Conservation (phyloP, 2,888 invertebrate species). For the Anthophora plumipes region DNA sequence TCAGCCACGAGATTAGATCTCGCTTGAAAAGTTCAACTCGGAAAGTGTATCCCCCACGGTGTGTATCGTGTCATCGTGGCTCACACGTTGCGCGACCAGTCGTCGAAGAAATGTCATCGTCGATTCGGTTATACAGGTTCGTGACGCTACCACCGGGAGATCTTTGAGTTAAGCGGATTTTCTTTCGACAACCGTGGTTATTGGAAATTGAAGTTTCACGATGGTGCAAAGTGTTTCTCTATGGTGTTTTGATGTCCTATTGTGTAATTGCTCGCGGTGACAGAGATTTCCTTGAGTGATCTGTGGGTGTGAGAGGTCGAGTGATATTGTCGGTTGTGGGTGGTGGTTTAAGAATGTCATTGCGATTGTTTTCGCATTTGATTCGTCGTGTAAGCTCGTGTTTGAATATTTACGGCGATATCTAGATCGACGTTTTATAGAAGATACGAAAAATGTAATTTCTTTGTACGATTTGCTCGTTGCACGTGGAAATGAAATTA, state of each 20-base stretch:
- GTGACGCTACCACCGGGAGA: neutral
- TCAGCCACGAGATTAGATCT: slow-evolving; percentile 61
- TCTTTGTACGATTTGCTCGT: too few species aligned
- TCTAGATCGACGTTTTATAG: neutral
- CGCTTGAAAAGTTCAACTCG: slow-evolving; percentile 62
- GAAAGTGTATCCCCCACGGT: slow-evolving; percentile 57
- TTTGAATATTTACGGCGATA: too few species aligned
- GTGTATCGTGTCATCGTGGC: slow-evolving; percentile 63
- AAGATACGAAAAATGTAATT: too few species aligned
- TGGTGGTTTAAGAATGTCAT: neutral
- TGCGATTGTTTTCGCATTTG: too few species aligned
- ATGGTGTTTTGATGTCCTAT: slow-evolving; percentile 14
- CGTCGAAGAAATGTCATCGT: slow-evolving; percentile 49
- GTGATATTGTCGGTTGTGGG: neutral
- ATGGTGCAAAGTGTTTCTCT: neutral
- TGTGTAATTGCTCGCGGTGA: slow-evolving; percentile 26
- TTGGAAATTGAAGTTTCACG: neutral
- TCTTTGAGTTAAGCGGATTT: slow-evolving; percentile 5
- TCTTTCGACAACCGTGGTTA: neutral
- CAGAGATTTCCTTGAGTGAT: neutral
- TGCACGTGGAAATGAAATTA: too few species aligned
- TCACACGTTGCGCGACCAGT: slow-evolving; percentile 42
- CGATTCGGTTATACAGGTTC: slow-evolving; percentile 5
- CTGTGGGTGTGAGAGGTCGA: neutral
- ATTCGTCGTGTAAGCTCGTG: too few species aligned